Evolutionary conservation across 1,140 invertebrate species (phyloP).

Genomic region (Chymomyza costata): DNA sequence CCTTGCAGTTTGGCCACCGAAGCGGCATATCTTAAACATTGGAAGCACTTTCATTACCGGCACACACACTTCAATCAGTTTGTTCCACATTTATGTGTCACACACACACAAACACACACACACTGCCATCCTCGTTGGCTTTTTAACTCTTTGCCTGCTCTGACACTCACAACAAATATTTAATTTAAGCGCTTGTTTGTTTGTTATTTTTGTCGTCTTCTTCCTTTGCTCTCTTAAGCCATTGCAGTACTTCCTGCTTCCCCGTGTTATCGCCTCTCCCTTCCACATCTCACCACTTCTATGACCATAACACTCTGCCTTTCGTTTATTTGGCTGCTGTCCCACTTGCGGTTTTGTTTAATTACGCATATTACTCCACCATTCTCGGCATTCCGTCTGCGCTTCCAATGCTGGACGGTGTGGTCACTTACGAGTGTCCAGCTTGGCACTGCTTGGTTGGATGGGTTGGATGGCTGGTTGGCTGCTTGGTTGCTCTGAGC

Average conservation of each 20-base stretch:
- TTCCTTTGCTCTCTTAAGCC: neutral
- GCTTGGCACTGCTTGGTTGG: no score
- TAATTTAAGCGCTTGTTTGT: constrained; percentile 46
- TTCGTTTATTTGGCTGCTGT: constrained; percentile 39
- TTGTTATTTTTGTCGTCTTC: neutral
- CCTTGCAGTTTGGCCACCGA: no score
- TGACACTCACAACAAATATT: constrained; percentile 49
- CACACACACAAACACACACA: no score
- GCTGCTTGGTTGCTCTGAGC: constrained; percentile 37
- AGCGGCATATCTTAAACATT: no score
- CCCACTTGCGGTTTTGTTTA: constrained; percentile 69
- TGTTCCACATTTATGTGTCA: constrained; percentile 62
- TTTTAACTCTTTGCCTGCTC: constrained; percentile 35
- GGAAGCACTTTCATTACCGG: constrained; percentile 4
- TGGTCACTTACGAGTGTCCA: constrained; percentile 51
- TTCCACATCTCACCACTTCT: constrained; percentile 3
- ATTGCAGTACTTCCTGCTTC: constrained; percentile 29
- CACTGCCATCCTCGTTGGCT: no score
- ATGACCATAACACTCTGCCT: no score
- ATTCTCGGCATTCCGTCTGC: neutral
- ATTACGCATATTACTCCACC: constrained; percentile 64
- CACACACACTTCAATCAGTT: constrained; percentile 62
- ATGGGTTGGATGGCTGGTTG: no score
- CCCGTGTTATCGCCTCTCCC: constrained; percentile 13
- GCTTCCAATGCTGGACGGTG: constrained; percentile 29